Evolutionary conservation across 1,140 invertebrate species (phyloP).

Genomic region (Meloidogyne exigua): DNA sequence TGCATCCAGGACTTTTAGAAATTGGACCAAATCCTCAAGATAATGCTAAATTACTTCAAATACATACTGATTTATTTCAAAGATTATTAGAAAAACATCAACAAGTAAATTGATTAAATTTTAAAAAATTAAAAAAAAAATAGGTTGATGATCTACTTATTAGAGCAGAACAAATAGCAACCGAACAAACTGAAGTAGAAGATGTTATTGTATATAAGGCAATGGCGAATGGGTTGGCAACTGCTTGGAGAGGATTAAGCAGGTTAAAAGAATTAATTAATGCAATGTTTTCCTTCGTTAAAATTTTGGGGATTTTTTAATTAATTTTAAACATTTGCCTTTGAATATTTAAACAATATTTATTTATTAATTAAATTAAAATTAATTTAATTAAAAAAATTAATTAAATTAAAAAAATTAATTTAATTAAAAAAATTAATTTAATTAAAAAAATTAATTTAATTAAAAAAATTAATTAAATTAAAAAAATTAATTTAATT

Average conservation of each 20-base stretch:
- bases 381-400: no score
- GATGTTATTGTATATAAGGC: conserved; percentile 77
- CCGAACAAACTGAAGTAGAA: conserved; percentile 72
- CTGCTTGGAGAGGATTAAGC: conserved; percentile 84
- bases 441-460: no score
- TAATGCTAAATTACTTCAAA: conserved; percentile 73
- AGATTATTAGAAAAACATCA: conserved; percentile 68
- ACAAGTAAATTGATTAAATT: conserved; percentile 12
- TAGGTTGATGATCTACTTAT: conserved; percentile 79
- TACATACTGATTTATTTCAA: conserved; percentile 79
- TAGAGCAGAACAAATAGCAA: conserved; percentile 79
- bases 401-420: no score
- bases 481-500: no score
- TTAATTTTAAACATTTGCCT: no score
- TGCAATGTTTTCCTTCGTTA: no score
- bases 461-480: no score
- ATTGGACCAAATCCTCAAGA: conserved; percentile 77
- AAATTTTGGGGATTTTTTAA: no score
- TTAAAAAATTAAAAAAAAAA: neutral
- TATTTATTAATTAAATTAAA: no score
- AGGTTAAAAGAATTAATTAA: conserved; percentile 44
- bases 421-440: no score
- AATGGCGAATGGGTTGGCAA: conserved; percentile 83
- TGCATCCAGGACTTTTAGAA: conserved; percentile 78
- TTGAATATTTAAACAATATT: no score